phyloP scores from a whole-genome alignment of 2,113 vertebrate species.

The Aphelocoma coerulescens region DNA sequence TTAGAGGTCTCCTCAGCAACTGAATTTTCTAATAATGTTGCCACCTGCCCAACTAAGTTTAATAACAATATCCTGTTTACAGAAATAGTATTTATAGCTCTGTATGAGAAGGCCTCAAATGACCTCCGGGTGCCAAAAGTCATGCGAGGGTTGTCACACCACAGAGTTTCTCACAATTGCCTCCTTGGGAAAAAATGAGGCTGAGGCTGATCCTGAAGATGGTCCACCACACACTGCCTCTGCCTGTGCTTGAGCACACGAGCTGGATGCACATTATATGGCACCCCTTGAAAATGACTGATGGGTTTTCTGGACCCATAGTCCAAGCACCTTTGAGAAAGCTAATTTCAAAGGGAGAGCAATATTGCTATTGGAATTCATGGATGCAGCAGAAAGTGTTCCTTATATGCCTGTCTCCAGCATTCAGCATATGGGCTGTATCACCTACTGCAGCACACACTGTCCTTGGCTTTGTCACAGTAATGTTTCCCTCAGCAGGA shows the following conservation, averaged over 20 bases:
- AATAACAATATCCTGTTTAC: slow-evolving; percentile 35
- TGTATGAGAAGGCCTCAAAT: background rate
- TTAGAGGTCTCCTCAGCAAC: background rate
- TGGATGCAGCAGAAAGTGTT: background rate
- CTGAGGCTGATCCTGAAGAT: background rate
- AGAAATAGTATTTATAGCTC: slow-evolving; percentile 26
- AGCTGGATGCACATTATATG: background rate
- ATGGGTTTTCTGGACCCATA: background rate
- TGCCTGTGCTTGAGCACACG: background rate
- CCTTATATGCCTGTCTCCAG: background rate
- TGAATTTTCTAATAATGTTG: background rate
- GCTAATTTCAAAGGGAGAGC: background rate
- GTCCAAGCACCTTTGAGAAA: background rate
- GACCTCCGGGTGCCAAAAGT: background rate
- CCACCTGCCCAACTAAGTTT: background rate
- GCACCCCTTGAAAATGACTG: background rate
- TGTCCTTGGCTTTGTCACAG: background rate
- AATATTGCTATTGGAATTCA: background rate
- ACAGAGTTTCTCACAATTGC: background rate
- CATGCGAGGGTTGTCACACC: background rate
- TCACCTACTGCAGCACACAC: fast-evolving
- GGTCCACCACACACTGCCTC: background rate
- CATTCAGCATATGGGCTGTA: background rate
- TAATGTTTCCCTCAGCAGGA: background rate
- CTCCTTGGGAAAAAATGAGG: background rate